Conservation (phyloP, 2,113 vertebrate genomes). For the Actenoides hombroni region DNA sequence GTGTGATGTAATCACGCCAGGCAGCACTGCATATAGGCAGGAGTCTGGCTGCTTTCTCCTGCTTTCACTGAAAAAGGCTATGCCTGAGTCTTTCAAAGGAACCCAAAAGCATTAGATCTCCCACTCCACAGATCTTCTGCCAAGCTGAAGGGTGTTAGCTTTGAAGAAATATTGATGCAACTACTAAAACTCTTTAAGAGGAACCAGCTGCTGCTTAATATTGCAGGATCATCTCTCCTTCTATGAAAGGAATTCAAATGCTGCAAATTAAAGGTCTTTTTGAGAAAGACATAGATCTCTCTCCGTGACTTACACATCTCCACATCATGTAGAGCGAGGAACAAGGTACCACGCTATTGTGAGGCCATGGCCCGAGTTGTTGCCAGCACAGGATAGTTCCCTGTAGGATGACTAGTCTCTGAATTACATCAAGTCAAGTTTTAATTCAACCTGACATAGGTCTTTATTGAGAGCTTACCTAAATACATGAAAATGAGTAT, state of each 20-base stretch:
- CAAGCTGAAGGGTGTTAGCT: conserved; percentile 9
- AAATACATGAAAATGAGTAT: not conserved
- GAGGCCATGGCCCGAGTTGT: not conserved
- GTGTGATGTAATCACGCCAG: accelerated
- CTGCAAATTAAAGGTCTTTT: not conserved
- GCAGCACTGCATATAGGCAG: not conserved
- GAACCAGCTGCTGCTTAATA: not conserved
- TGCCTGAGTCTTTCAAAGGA: conserved; percentile 17
- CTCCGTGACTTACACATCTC: not conserved
- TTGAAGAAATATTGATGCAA: conserved; percentile 4
- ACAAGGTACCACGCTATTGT: not conserved
- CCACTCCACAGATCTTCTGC: not conserved
- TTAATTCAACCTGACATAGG: conserved; percentile 2
- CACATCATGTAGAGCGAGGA: not conserved
- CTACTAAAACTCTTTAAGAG: not conserved
- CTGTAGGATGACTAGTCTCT: not conserved
- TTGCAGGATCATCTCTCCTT: not conserved
- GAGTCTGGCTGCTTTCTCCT: not conserved
- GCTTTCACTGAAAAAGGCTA: not conserved
- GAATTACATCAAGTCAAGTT: not conserved
- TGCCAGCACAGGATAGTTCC: not conserved
- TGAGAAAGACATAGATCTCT: not conserved
- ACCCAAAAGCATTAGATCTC: not conserved
- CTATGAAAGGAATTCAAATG: not conserved
- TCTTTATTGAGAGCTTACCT: not conserved